Evolutionary conservation across 2,797 vertebrate genomes (phyloP).

Genomic region (Anabacerthia variegaticeps): DNA sequence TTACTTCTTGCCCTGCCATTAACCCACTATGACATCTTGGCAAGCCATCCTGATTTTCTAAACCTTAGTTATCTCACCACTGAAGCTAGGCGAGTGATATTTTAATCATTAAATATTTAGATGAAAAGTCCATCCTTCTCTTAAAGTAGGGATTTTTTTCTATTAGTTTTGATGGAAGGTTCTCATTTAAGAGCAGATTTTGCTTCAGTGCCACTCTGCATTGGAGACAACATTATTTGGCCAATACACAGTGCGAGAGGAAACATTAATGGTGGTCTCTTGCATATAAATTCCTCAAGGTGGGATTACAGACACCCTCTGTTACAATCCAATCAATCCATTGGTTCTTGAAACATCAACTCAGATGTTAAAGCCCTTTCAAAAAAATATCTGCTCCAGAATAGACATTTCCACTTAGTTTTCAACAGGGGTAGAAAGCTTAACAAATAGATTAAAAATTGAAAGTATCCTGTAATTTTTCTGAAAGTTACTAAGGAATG

Average conservation of each 20-base stretch:
- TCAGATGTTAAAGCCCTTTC: background rate
- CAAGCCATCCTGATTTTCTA: background rate
- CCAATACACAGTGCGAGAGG: background rate
- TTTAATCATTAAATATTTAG: background rate
- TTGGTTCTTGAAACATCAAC: background rate
- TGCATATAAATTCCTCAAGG: background rate
- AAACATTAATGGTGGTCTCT: background rate
- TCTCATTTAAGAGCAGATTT: background rate
- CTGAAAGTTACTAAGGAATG: background rate
- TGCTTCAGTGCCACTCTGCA: background rate
- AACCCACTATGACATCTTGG: background rate
- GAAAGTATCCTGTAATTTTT: background rate
- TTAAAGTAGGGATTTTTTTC: background rate
- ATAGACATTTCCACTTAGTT: background rate
- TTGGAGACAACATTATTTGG: background rate
- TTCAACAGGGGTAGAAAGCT: background rate
- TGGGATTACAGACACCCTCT: background rate
- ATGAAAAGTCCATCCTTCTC: background rate
- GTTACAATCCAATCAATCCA: background rate
- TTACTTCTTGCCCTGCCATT: background rate
- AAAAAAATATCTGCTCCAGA: background rate
- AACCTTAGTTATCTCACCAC: background rate
- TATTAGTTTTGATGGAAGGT: background rate
- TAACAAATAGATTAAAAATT: background rate
- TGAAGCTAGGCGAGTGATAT: background rate